Conservation (phyloP, 2,888 invertebrate species). For the Caenorhabditis macrosperma region DNA sequence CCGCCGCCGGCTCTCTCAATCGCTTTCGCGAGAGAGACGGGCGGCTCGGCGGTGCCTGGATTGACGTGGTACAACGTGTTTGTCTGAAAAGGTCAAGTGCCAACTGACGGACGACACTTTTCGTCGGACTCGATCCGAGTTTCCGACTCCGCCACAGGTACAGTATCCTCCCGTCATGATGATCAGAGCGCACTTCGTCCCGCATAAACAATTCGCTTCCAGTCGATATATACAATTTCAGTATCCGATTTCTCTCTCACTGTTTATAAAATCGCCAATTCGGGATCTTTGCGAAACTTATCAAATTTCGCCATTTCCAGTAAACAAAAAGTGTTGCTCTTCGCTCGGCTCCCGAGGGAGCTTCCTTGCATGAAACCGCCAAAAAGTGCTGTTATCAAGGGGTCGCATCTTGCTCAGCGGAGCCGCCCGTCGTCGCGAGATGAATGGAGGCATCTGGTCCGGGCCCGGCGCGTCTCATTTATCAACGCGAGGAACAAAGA, state of each 20-base stretch:
- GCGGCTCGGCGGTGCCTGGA: slow-evolving; percentile 5
- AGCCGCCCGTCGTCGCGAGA: background rate
- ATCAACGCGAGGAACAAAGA: slow-evolving; percentile 40
- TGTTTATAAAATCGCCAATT: slow-evolving; percentile 10
- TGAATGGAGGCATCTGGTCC: slow-evolving; percentile 31
- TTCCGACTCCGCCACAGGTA: no score
- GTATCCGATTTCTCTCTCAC: slow-evolving; percentile 12
- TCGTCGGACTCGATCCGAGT: no score
- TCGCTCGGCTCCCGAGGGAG: background rate
- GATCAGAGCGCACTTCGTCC: no score
- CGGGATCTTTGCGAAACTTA: background rate
- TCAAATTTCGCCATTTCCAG: background rate
- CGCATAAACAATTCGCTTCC: background rate
- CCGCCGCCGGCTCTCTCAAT: no score
- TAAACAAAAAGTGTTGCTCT: background rate
- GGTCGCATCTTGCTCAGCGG: slow-evolving; percentile 13
- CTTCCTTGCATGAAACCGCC: background rate
- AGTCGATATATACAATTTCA: slow-evolving; percentile 4
- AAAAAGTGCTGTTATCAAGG: slow-evolving; percentile 28
- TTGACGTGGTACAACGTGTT: slow-evolving; percentile 8
- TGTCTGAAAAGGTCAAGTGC: slow-evolving; percentile 8
- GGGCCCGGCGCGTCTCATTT: slow-evolving; percentile 10
- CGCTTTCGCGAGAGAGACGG: background rate
- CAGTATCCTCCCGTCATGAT: no score
- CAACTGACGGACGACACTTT: background rate